Base-by-base conservation (phyloP, 2,888 invertebrate species). In the Cephus runcator region DNA sequence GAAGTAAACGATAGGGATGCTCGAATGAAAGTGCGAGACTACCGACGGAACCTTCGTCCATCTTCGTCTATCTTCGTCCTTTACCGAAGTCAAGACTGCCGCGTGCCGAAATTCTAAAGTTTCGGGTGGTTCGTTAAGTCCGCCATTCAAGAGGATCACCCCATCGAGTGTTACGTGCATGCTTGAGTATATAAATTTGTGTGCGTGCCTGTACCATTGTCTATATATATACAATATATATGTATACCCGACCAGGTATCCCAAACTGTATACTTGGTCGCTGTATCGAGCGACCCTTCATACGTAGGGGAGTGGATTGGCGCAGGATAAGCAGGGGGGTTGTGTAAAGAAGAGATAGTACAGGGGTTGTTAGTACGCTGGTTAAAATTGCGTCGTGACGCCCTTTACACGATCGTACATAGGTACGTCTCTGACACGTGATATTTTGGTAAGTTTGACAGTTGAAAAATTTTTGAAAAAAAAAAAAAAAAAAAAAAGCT, bases 71-170 rank as follows among this genome's bases (percentile, higher is more conserved):
- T 71, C 71, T 33, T 71, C 71, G 71, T 34, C 71, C 71, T 23
- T 34, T 6, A 3, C 71, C 71, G 33, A 71, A 34, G 12, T 30
- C 71, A 12, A 33, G 33, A 23, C 12, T 34, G 78, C 75, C 78
- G 79, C 78, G 80, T 81, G 76, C 77, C 77, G 71, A 77, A 80
- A 79, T 76, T 80, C 36, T 75, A 56, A 79, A 79, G 79, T 79
- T 81, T 78, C 76, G 75, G 73, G 74, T 76, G 80, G 81, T 76
- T 81, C 80, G 81, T 81, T 81, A 80, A 75, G 79, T 77, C 76
- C 71, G 76, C 78, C 77, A 80, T 81, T 81, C 74, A 36, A 23
- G 35, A 74, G 74, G 74, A 74, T 35, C 74, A 34, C 31, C 71
- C 69, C 31, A 12, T 71, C 71, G 71, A 23, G 9, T 34, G 12